These are phyloP conservation scores for Ichneumoninae sp. DNA, from an alignment of 2,888 invertebrate genomes.

Conservation along the genomic window DNA sequence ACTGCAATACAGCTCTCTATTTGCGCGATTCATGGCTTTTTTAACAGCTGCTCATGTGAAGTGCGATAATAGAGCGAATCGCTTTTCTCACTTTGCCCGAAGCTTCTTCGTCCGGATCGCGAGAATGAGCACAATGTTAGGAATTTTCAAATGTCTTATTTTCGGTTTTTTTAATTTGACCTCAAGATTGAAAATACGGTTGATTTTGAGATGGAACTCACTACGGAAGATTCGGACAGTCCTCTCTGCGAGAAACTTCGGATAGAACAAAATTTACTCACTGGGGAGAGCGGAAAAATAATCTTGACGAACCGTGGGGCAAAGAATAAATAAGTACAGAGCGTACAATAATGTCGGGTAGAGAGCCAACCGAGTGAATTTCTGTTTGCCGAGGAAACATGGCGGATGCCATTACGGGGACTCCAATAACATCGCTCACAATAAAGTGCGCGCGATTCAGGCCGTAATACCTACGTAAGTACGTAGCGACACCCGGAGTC, in stretches of 20 bases:
- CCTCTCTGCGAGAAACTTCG: neutral
- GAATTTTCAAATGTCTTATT: neutral
- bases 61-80: neutral
- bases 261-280: neutral
- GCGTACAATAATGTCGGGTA: neutral
- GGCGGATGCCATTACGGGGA: slow-evolving; percentile 74
- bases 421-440: slow-evolving; percentile 77
- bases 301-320: neutral
- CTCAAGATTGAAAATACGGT: neutral
- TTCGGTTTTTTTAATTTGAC: neutral
- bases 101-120: neutral
- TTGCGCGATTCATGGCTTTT: neutral
- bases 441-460: slow-evolving; percentile 73
- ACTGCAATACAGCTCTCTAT: neutral
- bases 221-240: neutral
- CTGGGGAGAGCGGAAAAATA: neutral
- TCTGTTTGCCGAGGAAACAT: slow-evolving; percentile 73
- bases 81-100: neutral
- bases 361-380: slow-evolving; percentile 58
- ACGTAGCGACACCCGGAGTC: slow-evolving; percentile 56
- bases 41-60: neutral
- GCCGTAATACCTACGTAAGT: slow-evolving; percentile 66
- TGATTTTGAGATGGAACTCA: neutral
- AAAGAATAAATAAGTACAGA: neutral
- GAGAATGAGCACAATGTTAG: neutral